phyloP scores from a whole-genome alignment of 1,140 invertebrate species.

The Trachymyrmex septentrionalis region DNA sequence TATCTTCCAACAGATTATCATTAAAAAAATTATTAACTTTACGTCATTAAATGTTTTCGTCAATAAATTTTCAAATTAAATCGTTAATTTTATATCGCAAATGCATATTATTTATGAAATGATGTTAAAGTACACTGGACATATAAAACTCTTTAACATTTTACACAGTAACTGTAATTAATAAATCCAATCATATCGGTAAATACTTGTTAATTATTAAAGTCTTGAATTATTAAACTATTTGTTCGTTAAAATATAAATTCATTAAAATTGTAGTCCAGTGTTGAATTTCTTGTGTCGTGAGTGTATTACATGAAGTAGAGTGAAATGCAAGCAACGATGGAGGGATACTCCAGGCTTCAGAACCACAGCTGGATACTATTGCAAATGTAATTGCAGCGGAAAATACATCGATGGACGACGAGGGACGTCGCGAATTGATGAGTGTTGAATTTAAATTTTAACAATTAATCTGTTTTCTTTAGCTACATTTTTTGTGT shows the following conservation, averaged over 20 bases:
- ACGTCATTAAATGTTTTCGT: background rate
- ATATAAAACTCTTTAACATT: background rate
- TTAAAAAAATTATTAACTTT: background rate
- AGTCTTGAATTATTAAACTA: background rate
- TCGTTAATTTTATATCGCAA: background rate
- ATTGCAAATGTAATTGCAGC: background rate
- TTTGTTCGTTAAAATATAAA: background rate
- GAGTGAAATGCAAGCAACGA: slow-evolving; percentile 11
- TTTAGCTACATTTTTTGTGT: background rate
- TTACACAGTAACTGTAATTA: background rate
- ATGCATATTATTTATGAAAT: background rate
- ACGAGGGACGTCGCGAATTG: background rate
- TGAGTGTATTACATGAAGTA: background rate
- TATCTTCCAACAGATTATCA: background rate
- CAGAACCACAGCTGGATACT: background rate
- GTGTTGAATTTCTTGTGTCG: background rate
- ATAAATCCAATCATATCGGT: background rate
- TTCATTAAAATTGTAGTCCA: background rate
- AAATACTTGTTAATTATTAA: background rate
- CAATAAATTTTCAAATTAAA: background rate
- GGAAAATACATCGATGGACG: slow-evolving; percentile 13
- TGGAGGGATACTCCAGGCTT: background rate
- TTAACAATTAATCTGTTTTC: background rate
- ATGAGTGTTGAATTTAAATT: background rate
- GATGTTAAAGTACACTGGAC: background rate